Evolutionary conservation across 2,888 invertebrate species (phyloP).

Genomic region (Pharmacophagus antenor): DNA sequence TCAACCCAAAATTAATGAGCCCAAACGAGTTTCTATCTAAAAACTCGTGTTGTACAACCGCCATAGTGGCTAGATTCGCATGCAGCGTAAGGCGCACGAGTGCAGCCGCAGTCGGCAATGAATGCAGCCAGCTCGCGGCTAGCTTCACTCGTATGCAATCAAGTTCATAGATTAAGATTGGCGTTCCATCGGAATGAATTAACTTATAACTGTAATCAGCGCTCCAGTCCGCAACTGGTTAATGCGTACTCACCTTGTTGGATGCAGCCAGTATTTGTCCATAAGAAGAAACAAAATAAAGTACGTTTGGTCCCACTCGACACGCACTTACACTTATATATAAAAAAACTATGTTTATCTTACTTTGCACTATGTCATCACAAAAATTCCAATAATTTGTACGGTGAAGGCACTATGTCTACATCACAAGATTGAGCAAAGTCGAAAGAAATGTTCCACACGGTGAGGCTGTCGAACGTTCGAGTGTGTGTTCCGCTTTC

Average conservation of each 20-base stretch:
- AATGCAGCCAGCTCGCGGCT: slow-evolving; percentile 59
- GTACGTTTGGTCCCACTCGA: slow-evolving; percentile 38
- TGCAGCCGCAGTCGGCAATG: slow-evolving; percentile 59
- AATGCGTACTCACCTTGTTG: slow-evolving; percentile 53
- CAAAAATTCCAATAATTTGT: slow-evolving; percentile 64
- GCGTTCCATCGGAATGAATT: slow-evolving; percentile 56
- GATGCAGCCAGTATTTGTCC: slow-evolving; percentile 59
- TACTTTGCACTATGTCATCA: slow-evolving; percentile 76
- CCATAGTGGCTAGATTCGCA: slow-evolving; percentile 40
- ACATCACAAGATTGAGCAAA: slow-evolving; percentile 77
- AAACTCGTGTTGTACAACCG: slow-evolving; percentile 36
- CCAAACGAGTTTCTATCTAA: slow-evolving; percentile 47
- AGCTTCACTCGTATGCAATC: slow-evolving; percentile 67
- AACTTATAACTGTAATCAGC: slow-evolving; percentile 40
- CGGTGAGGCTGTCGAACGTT: slow-evolving; percentile 64
- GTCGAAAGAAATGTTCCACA: slow-evolving; percentile 59
- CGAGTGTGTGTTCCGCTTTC: slow-evolving; percentile 51
- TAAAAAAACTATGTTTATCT: slow-evolving; percentile 56
- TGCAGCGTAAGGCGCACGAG: slow-evolving; percentile 52
- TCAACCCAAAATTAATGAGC: slow-evolving; percentile 57
- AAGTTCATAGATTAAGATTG: slow-evolving; percentile 80
- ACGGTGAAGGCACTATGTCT: slow-evolving; percentile 71
- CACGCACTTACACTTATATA: slow-evolving; percentile 54
- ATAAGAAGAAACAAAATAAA: slow-evolving; percentile 47
- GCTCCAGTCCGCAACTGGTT: slow-evolving; percentile 40